Evolutionary conservation across 2,113 vertebrate genomes (phyloP), one percentile per base, ranked within the genome.

Genomic region (cat (Felis catus)): DNA sequence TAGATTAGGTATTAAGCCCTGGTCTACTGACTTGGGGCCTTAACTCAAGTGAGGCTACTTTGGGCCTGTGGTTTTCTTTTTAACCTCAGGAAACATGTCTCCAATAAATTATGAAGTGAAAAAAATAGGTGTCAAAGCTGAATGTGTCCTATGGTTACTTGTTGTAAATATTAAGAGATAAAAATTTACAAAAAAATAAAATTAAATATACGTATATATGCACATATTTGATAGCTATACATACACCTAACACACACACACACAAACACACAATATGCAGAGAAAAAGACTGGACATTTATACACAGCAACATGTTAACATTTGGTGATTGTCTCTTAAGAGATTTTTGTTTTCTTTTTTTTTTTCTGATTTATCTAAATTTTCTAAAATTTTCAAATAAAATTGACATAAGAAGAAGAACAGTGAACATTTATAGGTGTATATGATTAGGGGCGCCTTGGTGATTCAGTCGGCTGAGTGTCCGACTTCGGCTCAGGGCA

Each of bases 161-260:
- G 53, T 73, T 83, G 53, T 76, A 88, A 92, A 80, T 73, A 91
- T 88, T 93, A 94, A 66, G 76, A 80, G 93, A 93, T 95, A 96
- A 78, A 78, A 96, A 73, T 45, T 36, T 61, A 61, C 58, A 61
- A 61, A 61, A 61, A 84, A 95, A 91, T 95, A 97, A 82, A 96
- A 65, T 45, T 48, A 92, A 93, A 76, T 70, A 76, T 55, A 78
- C 29, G 2, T 33, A 58, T 5, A 39, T 1, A 41, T 14, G 88
- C 0, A 53, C 6, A 71, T 36, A 70, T 33, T 51, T 16, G 7
- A 80, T 55, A 91, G 16, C 71, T 76, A 58, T 45, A 86, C 15
- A 68, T 12, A 80, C 33, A 71, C 41, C 41, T 19, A 70, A 84
- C 25, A 83, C 13, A 53, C 31, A 93, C 41, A 88, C 31, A 93